These are phyloP conservation scores for Drosophila conformis DNA, from an alignment of 2,888 invertebrate genomes.

Conservation along the genomic window DNA sequence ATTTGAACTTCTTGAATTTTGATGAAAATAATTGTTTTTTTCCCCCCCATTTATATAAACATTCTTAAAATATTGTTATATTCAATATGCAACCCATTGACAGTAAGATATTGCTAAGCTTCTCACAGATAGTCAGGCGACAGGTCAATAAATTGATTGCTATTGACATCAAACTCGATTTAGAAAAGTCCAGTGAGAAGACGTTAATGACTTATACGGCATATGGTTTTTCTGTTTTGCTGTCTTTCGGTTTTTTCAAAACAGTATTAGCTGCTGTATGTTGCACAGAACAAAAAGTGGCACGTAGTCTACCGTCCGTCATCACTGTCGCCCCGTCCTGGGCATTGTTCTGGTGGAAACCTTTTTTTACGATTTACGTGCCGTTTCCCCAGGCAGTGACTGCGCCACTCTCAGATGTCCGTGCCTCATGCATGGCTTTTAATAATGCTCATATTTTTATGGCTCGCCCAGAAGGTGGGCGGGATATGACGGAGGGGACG, in stretches of 20 bases:
- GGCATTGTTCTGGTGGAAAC: conserved; percentile 55
- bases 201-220: conserved; percentile 36
- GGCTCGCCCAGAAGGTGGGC: conserved; percentile 51
- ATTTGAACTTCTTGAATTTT: background rate
- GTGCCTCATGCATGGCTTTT: conserved; percentile 68
- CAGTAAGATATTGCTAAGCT: background rate
- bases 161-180: conserved; percentile 9
- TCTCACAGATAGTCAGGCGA: background rate
- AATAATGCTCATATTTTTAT: conserved; percentile 79
- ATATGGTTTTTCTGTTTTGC: background rate
- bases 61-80: background rate
- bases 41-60: too few species aligned
- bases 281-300: conserved; percentile 14
- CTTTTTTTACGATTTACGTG: conserved; percentile 79
- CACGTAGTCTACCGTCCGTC: conserved; percentile 40
- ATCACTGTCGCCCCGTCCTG: conserved; percentile 4
- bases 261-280: conserved; percentile 30
- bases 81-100: background rate
- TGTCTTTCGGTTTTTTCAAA: background rate
- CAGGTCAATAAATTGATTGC: background rate
- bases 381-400: conserved; percentile 65
- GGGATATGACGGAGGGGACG: conserved; percentile 30
- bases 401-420: conserved; percentile 40
- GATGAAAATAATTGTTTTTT: background rate
- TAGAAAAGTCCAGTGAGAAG: conserved; percentile 24